These are phyloP conservation scores for Anagyrus pseudococci DNA, from an alignment of 2,888 invertebrate species.

Conservation along the genomic window DNA sequence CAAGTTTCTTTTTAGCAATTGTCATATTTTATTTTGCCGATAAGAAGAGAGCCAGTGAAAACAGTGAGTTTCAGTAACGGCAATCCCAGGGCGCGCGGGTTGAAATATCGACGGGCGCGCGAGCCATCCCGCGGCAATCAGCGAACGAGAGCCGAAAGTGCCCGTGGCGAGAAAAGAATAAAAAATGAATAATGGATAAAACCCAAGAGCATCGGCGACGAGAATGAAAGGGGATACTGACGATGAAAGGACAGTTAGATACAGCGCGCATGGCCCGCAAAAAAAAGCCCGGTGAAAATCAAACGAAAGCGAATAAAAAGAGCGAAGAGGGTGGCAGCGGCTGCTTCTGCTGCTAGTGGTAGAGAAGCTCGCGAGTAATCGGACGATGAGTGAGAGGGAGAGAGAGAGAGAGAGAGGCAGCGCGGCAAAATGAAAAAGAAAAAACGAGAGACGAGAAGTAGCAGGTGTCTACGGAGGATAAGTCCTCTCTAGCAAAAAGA, in stretches of 20 bases:
- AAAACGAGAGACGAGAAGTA: not conserved
- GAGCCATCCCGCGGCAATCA: not conserved
- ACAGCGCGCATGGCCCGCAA: too few species aligned
- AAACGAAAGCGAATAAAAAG: conserved; percentile 9
- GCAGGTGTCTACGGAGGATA: conserved; percentile 6
- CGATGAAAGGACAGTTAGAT: conserved; percentile 11
- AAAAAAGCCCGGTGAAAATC: too few species aligned
- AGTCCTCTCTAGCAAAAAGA: conserved; percentile 29
- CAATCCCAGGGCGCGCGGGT: too few species aligned
- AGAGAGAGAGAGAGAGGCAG: not conserved
- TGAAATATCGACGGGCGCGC: not conserved
- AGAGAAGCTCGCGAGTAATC: not conserved
- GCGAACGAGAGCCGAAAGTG: not conserved
- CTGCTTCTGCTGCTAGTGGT: too few species aligned
- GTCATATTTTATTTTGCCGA: not conserved
- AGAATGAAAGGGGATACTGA: conserved; percentile 12
- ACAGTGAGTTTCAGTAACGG: not conserved
- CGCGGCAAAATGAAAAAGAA: conserved; percentile 2
- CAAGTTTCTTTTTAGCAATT: not conserved
- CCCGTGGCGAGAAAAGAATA: conserved; percentile 11
- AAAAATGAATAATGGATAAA: conserved; percentile 24
- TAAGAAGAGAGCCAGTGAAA: not conserved
- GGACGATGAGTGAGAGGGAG: not conserved
- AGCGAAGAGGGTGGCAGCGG: not conserved
- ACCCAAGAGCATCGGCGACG: not conserved